These are phyloP conservation scores for Tympanoctomys barrerae DNA, from an alignment of 2,797 vertebrate genomes.

Conservation along the genomic window DNA sequence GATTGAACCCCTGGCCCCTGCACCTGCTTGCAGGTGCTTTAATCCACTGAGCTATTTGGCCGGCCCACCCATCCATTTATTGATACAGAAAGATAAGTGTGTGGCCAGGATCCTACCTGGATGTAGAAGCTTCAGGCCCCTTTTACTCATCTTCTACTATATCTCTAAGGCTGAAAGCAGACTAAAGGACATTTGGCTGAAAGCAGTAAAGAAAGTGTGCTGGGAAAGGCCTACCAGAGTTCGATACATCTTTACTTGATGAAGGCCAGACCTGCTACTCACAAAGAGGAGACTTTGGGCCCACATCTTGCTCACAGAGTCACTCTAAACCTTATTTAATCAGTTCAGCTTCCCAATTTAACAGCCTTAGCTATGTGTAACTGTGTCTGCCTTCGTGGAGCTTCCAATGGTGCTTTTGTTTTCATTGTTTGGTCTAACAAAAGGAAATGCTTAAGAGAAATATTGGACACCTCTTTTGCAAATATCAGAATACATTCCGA, in stretches of 20 bases:
- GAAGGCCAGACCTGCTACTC: not conserved
- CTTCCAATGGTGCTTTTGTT: not conserved
- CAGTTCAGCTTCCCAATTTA: not conserved
- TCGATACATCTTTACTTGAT: not conserved
- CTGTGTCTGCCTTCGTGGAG: not conserved
- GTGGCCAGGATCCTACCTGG: not conserved
- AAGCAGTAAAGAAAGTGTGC: not conserved
- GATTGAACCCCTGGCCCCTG: too few relatives aligned
- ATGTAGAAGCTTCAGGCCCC: not conserved
- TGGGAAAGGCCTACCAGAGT: not conserved
- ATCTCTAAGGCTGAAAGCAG: not conserved
- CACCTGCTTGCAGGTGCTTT: too few relatives aligned
- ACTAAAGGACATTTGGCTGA: not conserved
- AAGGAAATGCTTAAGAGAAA: not conserved
- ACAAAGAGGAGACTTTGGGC: not conserved
- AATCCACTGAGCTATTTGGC: too few relatives aligned
- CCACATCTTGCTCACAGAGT: not conserved
- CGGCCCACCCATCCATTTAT: not conserved
- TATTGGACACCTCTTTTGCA: not conserved
- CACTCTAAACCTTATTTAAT: not conserved
- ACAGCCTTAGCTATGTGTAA: not conserved
- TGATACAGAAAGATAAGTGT: not conserved
- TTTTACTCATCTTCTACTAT: fast-evolving
- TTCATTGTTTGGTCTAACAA: not conserved
- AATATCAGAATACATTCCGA: not conserved